Percentiles rank a stretch among this genome's conserved stretches.
Evolutionary conservation across 2,888 invertebrate species (phyloP).

Genomic region (Apamea anceps): DNA sequence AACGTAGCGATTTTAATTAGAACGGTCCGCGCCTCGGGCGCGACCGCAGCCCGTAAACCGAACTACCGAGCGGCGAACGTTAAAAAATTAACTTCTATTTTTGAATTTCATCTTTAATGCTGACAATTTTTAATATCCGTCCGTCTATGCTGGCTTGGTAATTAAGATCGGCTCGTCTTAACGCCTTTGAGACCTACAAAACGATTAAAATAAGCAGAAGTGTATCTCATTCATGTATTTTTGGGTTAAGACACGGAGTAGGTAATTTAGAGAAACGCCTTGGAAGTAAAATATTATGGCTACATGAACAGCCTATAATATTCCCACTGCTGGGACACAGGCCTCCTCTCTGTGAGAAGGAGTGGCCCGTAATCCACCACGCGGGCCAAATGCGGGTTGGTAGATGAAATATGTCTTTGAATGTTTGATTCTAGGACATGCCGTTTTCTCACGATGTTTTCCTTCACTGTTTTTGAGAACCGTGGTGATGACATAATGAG

Average conservation of each 20-base stretch:
- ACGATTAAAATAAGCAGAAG: constrained; percentile 40
- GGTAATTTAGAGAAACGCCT: constrained; percentile 9
- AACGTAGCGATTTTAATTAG: constrained; percentile 89
- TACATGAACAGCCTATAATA: too few species aligned
- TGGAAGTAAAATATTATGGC: constrained; percentile 13
- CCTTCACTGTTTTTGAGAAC: neutral
- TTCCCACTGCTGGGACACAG: too few species aligned
- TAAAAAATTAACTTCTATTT: constrained; percentile 71
- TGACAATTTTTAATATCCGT: constrained; percentile 69
- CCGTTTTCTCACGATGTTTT: neutral
- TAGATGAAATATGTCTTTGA: neutral
- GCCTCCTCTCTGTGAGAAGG: too few species aligned
- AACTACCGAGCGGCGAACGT: constrained; percentile 72
- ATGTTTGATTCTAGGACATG: neutral
- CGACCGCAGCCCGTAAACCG: constrained; percentile 82
- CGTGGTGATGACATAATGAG: neutral
- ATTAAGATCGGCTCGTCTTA: constrained; percentile 64
- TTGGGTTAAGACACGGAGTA: constrained; percentile 3
- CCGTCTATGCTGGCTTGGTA: constrained; percentile 70
- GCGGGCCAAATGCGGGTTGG: neutral
- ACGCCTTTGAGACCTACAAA: constrained; percentile 44
- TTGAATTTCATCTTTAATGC: constrained; percentile 71
- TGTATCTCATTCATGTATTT: constrained; percentile 26
- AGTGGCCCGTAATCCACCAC: too few species aligned
- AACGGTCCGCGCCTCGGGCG: constrained; percentile 83